A percentile compares a stretch with the other conserved stretches of the same genome.
These are phyloP conservation scores for Mylabris phalerata DNA, from an alignment of 1,140 invertebrate genomes.

Conservation along the genomic window DNA sequence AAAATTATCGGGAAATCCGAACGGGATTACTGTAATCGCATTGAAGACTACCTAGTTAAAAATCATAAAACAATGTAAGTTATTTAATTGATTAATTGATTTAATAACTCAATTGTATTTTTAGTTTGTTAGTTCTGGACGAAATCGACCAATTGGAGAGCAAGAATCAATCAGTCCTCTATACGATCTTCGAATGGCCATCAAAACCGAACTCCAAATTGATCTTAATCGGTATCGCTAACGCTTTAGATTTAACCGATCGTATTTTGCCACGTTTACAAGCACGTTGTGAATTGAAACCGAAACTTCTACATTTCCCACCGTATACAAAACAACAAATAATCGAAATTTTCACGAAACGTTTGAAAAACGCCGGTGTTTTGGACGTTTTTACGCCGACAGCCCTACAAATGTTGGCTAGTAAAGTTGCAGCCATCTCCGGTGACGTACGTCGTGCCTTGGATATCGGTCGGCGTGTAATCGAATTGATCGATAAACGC, in stretches of 20 bases:
- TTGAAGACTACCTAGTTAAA: constrained; percentile 60
- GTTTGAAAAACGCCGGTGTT: constrained; percentile 64
- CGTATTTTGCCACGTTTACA: constrained; percentile 82
- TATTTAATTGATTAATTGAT: constrained; percentile 2
- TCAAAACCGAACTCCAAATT: constrained; percentile 60
- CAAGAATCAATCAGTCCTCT: constrained; percentile 80
- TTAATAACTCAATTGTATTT: constrained; percentile 37
- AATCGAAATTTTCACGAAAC: constrained; percentile 70
- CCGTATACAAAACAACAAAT: constrained; percentile 90
- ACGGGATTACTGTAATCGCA: constrained; percentile 51
- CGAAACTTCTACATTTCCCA: constrained; percentile 79
- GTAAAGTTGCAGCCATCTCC: constrained; percentile 87
- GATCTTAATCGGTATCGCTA: constrained; percentile 88
- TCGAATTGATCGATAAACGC: constrained; percentile 62
- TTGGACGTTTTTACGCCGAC: constrained; percentile 66
- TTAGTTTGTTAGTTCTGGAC: constrained; percentile 82
- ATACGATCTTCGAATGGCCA: constrained; percentile 93
- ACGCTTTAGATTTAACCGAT: constrained; percentile 92
- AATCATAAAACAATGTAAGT: constrained; percentile 61
- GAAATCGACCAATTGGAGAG: constrained; percentile 90
- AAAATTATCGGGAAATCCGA: constrained; percentile 48
- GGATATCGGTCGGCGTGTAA: constrained; percentile 80
- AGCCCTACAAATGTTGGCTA: constrained; percentile 83
- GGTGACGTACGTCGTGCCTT: constrained; percentile 91
- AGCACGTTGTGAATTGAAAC: constrained; percentile 61